A percentile compares a stretch with the other conserved stretches of the same genome.
Evolutionary conservation across 2,888 invertebrate species (phyloP).

Genomic region (Tenthredo amoena): DNA sequence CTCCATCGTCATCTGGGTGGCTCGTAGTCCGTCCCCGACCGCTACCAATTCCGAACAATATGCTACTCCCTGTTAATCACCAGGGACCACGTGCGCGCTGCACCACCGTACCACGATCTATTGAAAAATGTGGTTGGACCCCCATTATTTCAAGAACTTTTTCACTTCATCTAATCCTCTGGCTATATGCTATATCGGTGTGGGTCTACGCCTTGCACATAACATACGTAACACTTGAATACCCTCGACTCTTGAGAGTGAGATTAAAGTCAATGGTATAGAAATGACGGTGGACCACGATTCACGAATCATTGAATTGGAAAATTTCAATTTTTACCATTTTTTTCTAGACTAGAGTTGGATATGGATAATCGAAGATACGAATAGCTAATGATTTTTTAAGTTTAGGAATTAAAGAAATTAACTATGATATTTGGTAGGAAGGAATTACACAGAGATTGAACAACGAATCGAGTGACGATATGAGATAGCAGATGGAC

Average conservation of each 20-base stretch:
- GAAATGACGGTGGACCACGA: background rate
- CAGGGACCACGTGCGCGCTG: slow-evolving; percentile 70
- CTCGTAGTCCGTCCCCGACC: slow-evolving; percentile 49
- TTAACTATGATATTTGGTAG: background rate
- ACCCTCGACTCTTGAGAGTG: background rate
- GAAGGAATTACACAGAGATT: slow-evolving; percentile 34
- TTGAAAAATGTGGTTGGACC: slow-evolving; percentile 68
- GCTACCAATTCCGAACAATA: slow-evolving; percentile 67
- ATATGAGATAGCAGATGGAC: slow-evolving; percentile 22
- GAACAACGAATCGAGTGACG: background rate
- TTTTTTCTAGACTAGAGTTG: background rate
- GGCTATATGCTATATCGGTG: background rate
- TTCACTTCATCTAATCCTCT: slow-evolving; percentile 55
- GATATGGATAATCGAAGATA: background rate
- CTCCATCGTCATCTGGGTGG: slow-evolving; percentile 28
- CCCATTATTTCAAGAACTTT: slow-evolving; percentile 66
- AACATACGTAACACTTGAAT: background rate
- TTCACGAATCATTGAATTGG: background rate
- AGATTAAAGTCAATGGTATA: slow-evolving; percentile 30
- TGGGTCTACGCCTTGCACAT: background rate
- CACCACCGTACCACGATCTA: slow-evolving; percentile 61
- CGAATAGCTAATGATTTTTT: too few relatives aligned
- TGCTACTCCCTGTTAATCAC: slow-evolving; percentile 71
- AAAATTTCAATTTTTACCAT: background rate
- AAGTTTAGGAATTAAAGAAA: background rate